These are phyloP conservation scores for Rhynchonycteris naso DNA, from an alignment of 2,797 vertebrate species.

Conservation along the genomic window DNA sequence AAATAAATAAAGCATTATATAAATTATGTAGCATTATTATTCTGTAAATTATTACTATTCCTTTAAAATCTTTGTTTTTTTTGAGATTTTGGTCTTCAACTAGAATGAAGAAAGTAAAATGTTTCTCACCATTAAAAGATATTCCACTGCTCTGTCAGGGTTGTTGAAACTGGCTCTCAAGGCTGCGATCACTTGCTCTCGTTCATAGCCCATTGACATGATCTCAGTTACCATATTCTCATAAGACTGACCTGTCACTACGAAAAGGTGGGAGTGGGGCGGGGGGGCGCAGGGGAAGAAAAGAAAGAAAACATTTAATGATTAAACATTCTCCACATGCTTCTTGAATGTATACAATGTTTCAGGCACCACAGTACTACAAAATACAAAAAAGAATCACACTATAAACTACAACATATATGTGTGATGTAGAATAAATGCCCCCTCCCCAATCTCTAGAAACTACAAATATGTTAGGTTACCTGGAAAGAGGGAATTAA, in stretches of 20 bases:
- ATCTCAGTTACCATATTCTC: slow-evolving; percentile 99
- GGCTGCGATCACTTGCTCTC: slow-evolving; percentile 95
- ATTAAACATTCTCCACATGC: neutral
- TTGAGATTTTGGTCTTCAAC: slow-evolving; percentile 5
- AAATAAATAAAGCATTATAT: neutral
- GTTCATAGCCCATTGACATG: slow-evolving; percentile 98
- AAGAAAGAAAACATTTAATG: slow-evolving; percentile 45
- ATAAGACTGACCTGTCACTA: slow-evolving; percentile 97
- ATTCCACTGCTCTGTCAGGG: slow-evolving; percentile 98
- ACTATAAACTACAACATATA: slow-evolving; percentile 1
- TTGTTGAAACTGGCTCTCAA: slow-evolving; percentile 98
- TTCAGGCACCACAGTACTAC: neutral
- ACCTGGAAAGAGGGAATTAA: neutral
- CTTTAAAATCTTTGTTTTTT: slow-evolving; percentile 28
- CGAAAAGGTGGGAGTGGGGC: slow-evolving; percentile 45
- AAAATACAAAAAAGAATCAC: neutral
- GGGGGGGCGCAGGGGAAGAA: neutral
- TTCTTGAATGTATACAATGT: neutral
- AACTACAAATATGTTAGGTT: neutral
- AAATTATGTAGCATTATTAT: slow-evolving; percentile 7
- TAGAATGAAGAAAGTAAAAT: slow-evolving; percentile 33
- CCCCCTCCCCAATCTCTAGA: neutral
- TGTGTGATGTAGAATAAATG: neutral
- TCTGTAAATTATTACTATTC: neutral
- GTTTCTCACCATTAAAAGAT: slow-evolving; percentile 93